phyloP scores from a whole-genome alignment of 2,888 invertebrate species.

The Tipula vernalis region DNA sequence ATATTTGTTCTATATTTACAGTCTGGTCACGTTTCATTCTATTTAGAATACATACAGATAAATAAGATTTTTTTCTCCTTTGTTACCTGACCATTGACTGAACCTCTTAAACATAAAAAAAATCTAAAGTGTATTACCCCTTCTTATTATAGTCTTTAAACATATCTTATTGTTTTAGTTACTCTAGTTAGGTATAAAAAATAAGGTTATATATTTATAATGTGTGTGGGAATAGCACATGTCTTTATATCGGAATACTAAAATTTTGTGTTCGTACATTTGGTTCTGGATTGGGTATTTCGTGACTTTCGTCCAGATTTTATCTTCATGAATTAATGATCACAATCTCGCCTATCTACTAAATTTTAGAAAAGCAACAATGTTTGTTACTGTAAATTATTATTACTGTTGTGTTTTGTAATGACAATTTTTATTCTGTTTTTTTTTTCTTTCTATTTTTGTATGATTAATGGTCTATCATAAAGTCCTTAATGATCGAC shows the following conservation, averaged over 20 bases:
- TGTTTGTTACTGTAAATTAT: not conserved
- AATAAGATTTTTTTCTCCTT: not conserved
- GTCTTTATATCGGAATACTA: not conserved
- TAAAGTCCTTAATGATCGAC: constrained; percentile 1
- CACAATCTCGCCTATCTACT: not conserved
- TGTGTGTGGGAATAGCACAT: not conserved
- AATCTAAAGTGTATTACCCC: not conserved
- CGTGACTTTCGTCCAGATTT: not conserved
- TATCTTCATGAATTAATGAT: not conserved
- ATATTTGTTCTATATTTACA: not conserved
- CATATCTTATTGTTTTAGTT: not conserved
- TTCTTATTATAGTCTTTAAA: not conserved
- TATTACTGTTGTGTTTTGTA: not conserved
- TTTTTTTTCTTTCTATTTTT: not conserved
- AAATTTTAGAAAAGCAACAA: not conserved
- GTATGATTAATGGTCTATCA: not conserved
- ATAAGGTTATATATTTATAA: not conserved
- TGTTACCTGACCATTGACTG: not conserved
- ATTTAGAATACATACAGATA: not conserved
- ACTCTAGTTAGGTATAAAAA: not conserved
- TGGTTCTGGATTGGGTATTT: not conserved
- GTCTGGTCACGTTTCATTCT: not conserved
- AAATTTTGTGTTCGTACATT: not conserved
- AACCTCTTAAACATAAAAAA: not conserved
- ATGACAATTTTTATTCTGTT: not conserved